Conservation (phyloP, 2,888 invertebrate species). For the Stramonita haemastoma region DNA sequence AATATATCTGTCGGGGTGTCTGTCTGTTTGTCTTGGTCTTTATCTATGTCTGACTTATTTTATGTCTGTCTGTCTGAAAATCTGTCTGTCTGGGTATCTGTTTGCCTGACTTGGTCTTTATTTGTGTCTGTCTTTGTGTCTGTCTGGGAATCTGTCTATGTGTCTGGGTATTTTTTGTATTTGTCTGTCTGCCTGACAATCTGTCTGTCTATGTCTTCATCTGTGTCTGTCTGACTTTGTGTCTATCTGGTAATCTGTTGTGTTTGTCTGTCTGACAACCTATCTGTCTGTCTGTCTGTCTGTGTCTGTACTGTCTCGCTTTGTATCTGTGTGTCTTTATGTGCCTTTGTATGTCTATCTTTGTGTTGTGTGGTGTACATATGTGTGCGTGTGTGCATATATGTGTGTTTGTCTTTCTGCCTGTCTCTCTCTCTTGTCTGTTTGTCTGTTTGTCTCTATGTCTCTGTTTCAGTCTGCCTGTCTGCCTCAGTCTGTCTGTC, state of each 20-base stretch:
- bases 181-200: too few relatives aligned
- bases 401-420: neutral
- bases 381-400: too few relatives aligned
- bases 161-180: too few relatives aligned
- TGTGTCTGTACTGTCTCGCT: too few relatives aligned
- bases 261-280: neutral
- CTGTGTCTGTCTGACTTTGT: neutral
- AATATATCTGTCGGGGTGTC: neutral
- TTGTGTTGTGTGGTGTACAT: neutral
- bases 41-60: neutral
- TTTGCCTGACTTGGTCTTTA: neutral
- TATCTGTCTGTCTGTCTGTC: neutral
- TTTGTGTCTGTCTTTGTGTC: neutral
- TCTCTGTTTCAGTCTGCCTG: neutral
- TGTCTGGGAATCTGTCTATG: too few relatives aligned
- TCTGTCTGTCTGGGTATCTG: neutral
- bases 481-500: neutral
- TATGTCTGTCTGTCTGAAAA: neutral
- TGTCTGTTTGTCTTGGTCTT: neutral
- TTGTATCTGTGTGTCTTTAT: neutral
- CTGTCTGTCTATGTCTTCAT: neutral
- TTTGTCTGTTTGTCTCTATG: neutral
- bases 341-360: neutral
- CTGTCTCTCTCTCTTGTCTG: conserved; percentile 1
- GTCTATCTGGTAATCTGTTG: neutral